Base-by-base conservation (phyloP, 2,113 vertebrate species). In the Brachyhypopomus occidentalis region DNA sequence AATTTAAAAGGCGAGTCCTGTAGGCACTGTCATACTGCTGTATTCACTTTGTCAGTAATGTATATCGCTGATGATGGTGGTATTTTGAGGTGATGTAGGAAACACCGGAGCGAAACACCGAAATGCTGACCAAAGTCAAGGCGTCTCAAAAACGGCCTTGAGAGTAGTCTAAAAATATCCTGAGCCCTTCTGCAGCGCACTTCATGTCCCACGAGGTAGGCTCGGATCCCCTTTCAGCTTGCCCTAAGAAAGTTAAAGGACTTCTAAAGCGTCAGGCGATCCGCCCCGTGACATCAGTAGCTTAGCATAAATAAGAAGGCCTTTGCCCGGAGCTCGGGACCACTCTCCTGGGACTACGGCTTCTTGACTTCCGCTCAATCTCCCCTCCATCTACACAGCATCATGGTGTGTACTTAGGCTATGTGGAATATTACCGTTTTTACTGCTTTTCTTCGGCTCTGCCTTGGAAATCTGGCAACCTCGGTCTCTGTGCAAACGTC, bases 161-260 rank as follows among this genome's bases (percentile, higher is more conserved):
- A 59, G 80, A 71, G 62, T 52, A 73, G 19, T 90, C 96, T 95
- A 97, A 95, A 97, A 95, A 96, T 98, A 99, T 88, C 91, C 86
- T 83, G 89, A 91, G 92, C 91, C 92, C 88, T 91, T 52, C 45
- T 52, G 45, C 45, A 52, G 45, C 45, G 45, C 45, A 52, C 8
- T 14, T 14, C 45, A 52, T 11, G 11, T 52, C 89, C 89, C 73
- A 87, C 91, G 66, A 80, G 88, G 88, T 86, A 90, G 77, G 48
- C 84, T 87, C 90, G 84, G 89, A 92, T 94, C 94, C 89, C 70
- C 92, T 92, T 92, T 94, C 91, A 91, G 90, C 94, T 95, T 97
- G 96, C 96, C 96, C 97, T 97, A 99, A 98, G 97, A 98, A 98
- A 98, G 92, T 95, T 95, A 96, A 95, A 96, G 95, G 94, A 82